Conservation (phyloP, 2,113 vertebrate genomes). For the Hyperoodon ampullatus region DNA sequence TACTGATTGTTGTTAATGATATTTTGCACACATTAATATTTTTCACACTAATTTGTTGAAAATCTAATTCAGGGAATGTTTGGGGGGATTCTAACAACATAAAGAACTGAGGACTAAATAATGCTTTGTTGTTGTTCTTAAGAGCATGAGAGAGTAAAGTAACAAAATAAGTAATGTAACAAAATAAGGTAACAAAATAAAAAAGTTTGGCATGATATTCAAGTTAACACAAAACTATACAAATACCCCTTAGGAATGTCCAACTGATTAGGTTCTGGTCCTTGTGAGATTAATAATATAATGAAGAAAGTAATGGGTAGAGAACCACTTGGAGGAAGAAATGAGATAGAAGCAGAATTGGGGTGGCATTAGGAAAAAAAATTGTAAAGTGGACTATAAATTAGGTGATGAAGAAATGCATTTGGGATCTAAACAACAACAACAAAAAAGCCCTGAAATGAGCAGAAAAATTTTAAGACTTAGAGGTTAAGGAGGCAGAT, state of each 20-base stretch:
- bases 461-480: background rate
- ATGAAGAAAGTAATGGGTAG: background rate
- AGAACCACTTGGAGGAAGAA: background rate
- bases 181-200: background rate
- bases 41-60: background rate
- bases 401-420: background rate
- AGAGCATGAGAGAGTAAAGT: background rate
- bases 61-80: background rate
- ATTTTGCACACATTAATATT: background rate
- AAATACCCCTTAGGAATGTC: background rate
- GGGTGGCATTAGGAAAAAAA: background rate
- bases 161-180: background rate
- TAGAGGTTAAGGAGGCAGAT: background rate
- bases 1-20: background rate
- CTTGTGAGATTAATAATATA: background rate
- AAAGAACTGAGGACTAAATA: background rate
- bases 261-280: background rate
- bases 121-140: background rate
- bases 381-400: background rate
- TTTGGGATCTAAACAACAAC: background rate
- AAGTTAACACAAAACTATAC: background rate
- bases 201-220: background rate
- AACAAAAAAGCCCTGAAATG: background rate
- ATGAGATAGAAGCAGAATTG: background rate
- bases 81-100: background rate